Base-by-base conservation (phyloP, 1,140 invertebrate genomes). In the Periplaneta americana region DNA sequence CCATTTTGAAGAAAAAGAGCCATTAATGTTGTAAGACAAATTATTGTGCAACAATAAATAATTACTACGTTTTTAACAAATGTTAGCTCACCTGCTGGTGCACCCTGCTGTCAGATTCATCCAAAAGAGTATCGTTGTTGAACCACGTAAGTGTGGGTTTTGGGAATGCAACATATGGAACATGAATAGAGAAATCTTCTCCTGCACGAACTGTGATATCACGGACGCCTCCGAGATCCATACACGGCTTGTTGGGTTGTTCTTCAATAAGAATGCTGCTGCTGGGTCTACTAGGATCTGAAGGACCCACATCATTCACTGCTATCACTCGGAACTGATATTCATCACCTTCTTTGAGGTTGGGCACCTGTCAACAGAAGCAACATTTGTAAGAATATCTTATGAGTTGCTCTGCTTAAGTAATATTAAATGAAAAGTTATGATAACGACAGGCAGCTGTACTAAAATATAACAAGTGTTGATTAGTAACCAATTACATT, bases 121-220 rank as follows among this genome's bases (percentile, higher is more conserved):
- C 94, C 11, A 96, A 88, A 18, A 94, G 89, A 81, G 96, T 93
- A 83, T 97, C 96, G 83, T 96, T 94, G 48, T 94, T 95, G 85
- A 96, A 96, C 97, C 98, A 99, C 31, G 94, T 93, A 3, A 98
- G 97, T 22, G 93, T 96, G 11, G 98, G 98, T 90, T 97, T 96
- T 0, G 98, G 98, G 91, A 98, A 98, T 34, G 96, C 98, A 83
- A 95, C 93, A 87, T 97, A 99, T 17, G 98, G 98, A 34, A 99
- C 95, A 85, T 97, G 95, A 86, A 99, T 97, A 79, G 94, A 96
- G 89, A 99, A 99, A 87, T 98, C 97, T 90, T 99, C 97, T 79
- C 98, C 98, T 83, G 98, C 98, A 83, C 97, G 93, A 8, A 99
- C 98, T 28, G 95, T 97, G 84, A 99, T 98, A 86, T 99, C 98